Base-by-base conservation (phyloP, 2,113 vertebrate genomes). In the Onychorhynchus coronatus region DNA sequence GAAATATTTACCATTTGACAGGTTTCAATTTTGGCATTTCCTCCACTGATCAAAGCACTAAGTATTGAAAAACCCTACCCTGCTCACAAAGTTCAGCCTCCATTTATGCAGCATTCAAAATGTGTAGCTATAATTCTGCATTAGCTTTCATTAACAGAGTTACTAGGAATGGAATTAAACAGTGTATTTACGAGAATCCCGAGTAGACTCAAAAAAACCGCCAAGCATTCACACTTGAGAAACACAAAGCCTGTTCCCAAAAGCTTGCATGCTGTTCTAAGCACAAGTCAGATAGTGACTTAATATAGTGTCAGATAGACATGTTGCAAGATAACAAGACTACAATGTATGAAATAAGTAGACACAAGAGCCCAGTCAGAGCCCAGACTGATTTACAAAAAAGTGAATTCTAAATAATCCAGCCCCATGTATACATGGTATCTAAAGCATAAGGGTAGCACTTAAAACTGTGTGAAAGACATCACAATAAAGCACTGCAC, bases 321-420 rank as follows among this genome's bases (percentile, higher is more conserved):
- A 5, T 0, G 46, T 30, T 53, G 28, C 55, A 75, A 81, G 50
- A 12, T 22, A 82, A 18, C 28, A 52, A 42, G 31, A 28, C 31
- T 42, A 15, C 78, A 50, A 2, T 2, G 50, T 52, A 20, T 11
- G 27, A 84, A 27, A 4, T 9, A 58, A 87, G 17, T 6, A 59
- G 25, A 75, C 75, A 18, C 20, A 63, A 75, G 4, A 59, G 25
- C 7, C 5, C 44, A 4, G 8, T 27, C 70, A 27, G 22, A 66
- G 15, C 8, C 35, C 11, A 8, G 14, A 23, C 1, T 19, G 35
- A 67, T 25, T 31, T 10, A 37, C 27, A 35, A 11, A 44, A 73
- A 47, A 56, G 12, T 0, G 0, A 66, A n/a, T 31, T 52, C 30
- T 21, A 30, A 65, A 65, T 27, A 53, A 31, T 8, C 3, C 14